These are phyloP conservation scores for Holocentrus rufus DNA, from an alignment of 2,797 vertebrate genomes.

Conservation along the genomic window DNA sequence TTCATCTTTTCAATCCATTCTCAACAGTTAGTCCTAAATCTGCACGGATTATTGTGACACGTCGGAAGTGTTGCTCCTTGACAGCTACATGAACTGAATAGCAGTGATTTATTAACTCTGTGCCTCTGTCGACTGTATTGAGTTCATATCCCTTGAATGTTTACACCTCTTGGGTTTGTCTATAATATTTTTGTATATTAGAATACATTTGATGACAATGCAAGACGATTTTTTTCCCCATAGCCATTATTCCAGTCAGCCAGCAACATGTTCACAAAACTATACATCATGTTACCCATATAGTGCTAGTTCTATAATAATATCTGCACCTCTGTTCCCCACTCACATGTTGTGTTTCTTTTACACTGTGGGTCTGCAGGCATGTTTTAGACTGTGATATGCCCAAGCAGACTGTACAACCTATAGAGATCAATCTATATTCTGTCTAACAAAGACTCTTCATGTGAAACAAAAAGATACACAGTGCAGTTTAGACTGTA, in stretches of 20 bases:
- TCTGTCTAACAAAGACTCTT: neutral
- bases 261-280: neutral
- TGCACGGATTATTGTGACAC: conserved; percentile 17
- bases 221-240: neutral
- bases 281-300: neutral
- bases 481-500: conserved; percentile 11
- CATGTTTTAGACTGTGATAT: neutral
- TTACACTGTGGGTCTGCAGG: neutral
- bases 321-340: neutral
- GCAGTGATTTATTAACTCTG: conserved; percentile 29
- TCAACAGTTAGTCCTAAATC: conserved; percentile 13
- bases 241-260: neutral
- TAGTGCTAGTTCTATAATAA: neutral
- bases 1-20: conserved; percentile 35
- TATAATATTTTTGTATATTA: too few relatives aligned
- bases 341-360: neutral
- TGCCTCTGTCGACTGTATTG: conserved; percentile 11
- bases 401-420: too few relatives aligned
- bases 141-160: conserved; percentile 17
- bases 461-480: neutral
- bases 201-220: neutral
- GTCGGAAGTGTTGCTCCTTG: conserved; percentile 9
- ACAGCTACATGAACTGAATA: conserved; percentile 36
- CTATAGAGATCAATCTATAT: neutral
- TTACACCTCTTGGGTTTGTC: neutral